Evolutionary conservation across 2,113 vertebrate genomes (phyloP).

Genomic region (Conger conger): DNA sequence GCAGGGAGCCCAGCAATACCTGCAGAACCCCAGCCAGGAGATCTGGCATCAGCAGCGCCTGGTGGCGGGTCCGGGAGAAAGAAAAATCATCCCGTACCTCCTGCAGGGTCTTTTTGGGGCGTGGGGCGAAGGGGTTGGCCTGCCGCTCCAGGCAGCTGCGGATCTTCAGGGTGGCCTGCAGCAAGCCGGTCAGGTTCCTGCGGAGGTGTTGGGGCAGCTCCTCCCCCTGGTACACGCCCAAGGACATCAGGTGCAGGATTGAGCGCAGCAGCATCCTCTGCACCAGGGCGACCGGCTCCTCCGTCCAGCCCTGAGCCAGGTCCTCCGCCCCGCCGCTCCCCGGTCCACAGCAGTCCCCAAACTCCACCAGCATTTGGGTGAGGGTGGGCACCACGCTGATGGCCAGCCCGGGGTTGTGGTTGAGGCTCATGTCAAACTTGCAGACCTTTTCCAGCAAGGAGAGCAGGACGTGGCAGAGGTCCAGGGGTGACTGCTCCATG

Average conservation of each 20-base stretch:
- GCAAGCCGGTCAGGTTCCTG: constrained; percentile 83
- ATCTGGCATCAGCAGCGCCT: constrained; percentile 85
- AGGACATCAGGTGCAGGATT: constrained; percentile 83
- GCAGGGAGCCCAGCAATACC: constrained; percentile 84
- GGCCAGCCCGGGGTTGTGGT: constrained; percentile 80
- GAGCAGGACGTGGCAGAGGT: constrained; percentile 86
- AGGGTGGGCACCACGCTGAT: constrained; percentile 87
- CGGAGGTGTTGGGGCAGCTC: constrained; percentile 83
- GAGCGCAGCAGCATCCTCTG: constrained; percentile 92
- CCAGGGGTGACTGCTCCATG: constrained; percentile 86
- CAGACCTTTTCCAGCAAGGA: constrained; percentile 92
- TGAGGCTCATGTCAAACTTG: constrained; percentile 86
- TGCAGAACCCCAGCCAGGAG: constrained; percentile 85
- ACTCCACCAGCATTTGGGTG: constrained; percentile 85
- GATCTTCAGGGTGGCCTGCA: constrained; percentile 87
- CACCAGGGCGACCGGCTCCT: constrained; percentile 87
- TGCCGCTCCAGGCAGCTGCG: constrained; percentile 77
- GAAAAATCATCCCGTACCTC: constrained; percentile 72
- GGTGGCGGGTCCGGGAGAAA: constrained; percentile 78
- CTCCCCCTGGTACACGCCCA: constrained; percentile 78
- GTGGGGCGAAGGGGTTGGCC: constrained; percentile 69
- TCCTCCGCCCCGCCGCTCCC: constrained; percentile 58
- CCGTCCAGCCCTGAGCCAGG: constrained; percentile 83
- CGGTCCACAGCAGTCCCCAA: constrained; percentile 78
- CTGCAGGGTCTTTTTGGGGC: constrained; percentile 75